Base-by-base conservation (phyloP, 2,113 vertebrate genomes). In the Elephantulus edwardii region DNA sequence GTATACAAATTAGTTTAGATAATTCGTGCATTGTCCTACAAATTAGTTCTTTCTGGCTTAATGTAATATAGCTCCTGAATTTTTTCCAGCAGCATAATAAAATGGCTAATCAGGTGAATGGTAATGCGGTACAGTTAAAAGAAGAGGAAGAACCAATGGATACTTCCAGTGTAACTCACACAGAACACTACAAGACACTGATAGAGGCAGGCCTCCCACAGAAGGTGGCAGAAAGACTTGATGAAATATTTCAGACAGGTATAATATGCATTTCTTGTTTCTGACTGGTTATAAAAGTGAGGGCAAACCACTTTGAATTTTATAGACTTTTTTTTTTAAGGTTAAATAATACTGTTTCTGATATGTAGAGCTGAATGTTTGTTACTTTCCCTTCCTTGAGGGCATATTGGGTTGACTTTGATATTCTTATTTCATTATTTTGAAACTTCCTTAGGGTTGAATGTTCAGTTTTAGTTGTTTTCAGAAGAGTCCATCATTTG, bases 31-130 rank as follows among this genome's bases (percentile, higher is more conserved):
- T 98, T 98, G 97, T 98, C 98, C 98, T 98, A 97, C 97, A 97
- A 98, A 97, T 97, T 98, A 98, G 98, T 98, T 97, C 96, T 98
- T 98, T 98, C 97, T 98, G 97, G 98, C 98, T 98, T 97, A 98
- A 98, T 98, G 97, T 98, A 98, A 98, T 98, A 95, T 98, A 98
- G 98, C 98, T 98, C 98, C 98, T 98, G 98, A 98, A 98, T 98
- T 98, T 98, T 97, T 98, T 98, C 98, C 98, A 98, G 98, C 98
- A 98, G 97, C 98, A 98, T 98, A 98, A 98, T 98, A 98, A 98
- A 98, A 99, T 99, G 99, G 98, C 98, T 97, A 98, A 99, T 98
- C 99, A 99, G 98, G 99, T 99, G 97, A 99, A 99, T 98, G 99
- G 99, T 97, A 99, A 99, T 98, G 99, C 99, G 97, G 98, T 98